Conservation (phyloP, 2,113 vertebrate genomes). For the Neotragus moschatus region DNA sequence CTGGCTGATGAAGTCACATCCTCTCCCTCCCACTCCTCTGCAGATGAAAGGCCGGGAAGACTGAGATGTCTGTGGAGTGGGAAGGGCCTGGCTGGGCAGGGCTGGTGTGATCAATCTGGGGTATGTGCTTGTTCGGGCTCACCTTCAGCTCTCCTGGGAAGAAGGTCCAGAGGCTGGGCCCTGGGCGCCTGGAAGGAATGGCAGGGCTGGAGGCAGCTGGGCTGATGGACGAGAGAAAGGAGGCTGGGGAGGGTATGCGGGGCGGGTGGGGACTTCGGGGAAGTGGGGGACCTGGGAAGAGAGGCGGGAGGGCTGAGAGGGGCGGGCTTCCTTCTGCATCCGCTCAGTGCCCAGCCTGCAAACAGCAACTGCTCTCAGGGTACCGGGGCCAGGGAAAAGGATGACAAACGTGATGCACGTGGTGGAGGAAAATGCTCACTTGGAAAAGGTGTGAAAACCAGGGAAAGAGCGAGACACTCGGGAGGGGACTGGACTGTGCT, state of each 20-base stretch:
- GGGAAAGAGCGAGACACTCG: background rate
- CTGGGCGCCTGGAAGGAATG: background rate
- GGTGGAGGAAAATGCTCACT: conserved; percentile 62
- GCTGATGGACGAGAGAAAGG: background rate
- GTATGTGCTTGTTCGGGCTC: conserved; percentile 7
- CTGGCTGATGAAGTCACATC: conserved; percentile 93
- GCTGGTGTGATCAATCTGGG: conserved; percentile 34
- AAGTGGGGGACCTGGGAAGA: background rate
- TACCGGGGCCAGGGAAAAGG: conserved; percentile 28
- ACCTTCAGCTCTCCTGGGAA: background rate
- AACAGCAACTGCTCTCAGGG: background rate
- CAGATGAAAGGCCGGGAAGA: conserved; percentile 58
- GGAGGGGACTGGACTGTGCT: background rate
- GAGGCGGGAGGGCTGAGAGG: no score
- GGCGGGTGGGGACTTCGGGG: rapidly evolving
- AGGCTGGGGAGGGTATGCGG: rapidly evolving
- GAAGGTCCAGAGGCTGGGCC: background rate
- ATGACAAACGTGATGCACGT: conserved; percentile 50
- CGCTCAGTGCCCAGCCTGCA: background rate
- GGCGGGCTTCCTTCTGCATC: background rate
- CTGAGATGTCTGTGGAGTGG: conserved; percentile 67
- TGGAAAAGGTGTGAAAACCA: conserved; percentile 7
- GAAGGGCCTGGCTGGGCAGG: conserved; percentile 60
- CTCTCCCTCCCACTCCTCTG: conserved; percentile 86
- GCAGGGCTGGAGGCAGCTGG: background rate